These are phyloP conservation scores for Conus canariensis DNA, from an alignment of 2,888 invertebrate genomes.

Conservation along the genomic window DNA sequence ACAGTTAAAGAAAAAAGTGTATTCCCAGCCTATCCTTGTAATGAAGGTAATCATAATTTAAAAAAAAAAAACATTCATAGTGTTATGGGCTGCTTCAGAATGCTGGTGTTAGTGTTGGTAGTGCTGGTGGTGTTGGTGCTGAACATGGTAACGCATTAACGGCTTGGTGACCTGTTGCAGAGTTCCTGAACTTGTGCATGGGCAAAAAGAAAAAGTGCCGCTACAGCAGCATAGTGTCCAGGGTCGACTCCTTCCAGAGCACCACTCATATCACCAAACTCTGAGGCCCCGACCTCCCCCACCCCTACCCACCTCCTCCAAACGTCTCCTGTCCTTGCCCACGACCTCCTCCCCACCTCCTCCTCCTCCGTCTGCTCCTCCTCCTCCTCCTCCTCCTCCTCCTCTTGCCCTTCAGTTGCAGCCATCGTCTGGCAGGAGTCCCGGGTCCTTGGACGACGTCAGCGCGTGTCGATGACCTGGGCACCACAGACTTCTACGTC, in stretches of 20 bases:
- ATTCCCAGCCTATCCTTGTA: too few species aligned
- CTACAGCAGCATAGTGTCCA: constrained; percentile 56
- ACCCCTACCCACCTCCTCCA: background rate
- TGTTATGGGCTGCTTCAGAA: background rate
- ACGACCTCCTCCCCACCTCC: constrained; percentile 45
- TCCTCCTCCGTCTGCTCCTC: constrained; percentile 48
- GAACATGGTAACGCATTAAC: background rate
- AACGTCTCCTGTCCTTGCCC: background rate
- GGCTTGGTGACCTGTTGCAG: constrained; percentile 35
- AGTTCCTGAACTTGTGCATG: constrained; percentile 53
- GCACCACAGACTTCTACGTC: constrained; percentile 23
- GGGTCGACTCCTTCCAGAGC: constrained; percentile 58
- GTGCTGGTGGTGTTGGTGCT: background rate
- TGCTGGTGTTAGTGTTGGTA: background rate
- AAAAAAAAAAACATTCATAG: background rate
- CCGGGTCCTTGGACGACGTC: constrained; percentile 8
- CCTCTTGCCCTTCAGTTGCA: constrained; percentile 25
- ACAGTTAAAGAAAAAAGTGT: too few species aligned
- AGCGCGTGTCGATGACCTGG: constrained; percentile 8
- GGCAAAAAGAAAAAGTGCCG: constrained; percentile 52
- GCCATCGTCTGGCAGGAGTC: constrained; percentile 30
- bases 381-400: constrained; percentile 12
- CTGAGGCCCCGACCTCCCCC: constrained; percentile 30
- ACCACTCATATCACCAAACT: constrained; percentile 58
- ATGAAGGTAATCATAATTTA: too few species aligned